phyloP scores from a whole-genome alignment of 2,797 vertebrate genomes.

The Rhinoraja longicauda region DNA sequence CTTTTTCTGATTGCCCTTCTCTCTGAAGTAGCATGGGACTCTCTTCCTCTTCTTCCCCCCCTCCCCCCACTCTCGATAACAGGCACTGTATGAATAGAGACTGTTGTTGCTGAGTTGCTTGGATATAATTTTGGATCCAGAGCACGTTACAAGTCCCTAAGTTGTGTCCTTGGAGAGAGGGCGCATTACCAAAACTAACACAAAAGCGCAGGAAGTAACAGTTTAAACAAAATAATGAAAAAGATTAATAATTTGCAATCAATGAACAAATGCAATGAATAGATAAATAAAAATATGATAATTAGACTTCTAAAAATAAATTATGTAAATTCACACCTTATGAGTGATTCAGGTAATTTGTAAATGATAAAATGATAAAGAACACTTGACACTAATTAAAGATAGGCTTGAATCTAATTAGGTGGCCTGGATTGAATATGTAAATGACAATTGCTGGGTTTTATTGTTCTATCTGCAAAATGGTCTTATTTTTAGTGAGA shows the following conservation, averaged over 20 bases:
- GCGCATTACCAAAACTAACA: neutral
- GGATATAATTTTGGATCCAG: neutral
- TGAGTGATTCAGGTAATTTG: neutral
- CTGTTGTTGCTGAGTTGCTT: neutral
- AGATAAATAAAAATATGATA: neutral
- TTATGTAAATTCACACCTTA: neutral
- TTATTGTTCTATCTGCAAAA: neutral
- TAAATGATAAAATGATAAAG: neutral
- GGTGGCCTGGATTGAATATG: neutral
- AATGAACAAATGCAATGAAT: neutral
- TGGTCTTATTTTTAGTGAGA: neutral
- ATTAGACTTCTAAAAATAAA: neutral
- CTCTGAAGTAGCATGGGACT: neutral
- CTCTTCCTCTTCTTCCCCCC: neutral
- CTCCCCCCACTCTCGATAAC: neutral
- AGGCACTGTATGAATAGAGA: neutral
- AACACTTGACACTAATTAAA: conserved; percentile 13
- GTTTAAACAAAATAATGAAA: neutral
- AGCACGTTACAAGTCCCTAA: neutral
- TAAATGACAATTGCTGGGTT: neutral
- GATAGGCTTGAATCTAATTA: conserved; percentile 14
- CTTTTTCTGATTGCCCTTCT: neutral
- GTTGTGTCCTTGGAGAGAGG: neutral
- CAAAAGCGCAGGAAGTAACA: neutral
- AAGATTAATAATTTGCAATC: neutral